Percentiles rank a stretch among this genome's conserved stretches.
Evolutionary conservation across 1,140 invertebrate species (phyloP).

Genomic region (Aphelenchoides fujianensis): DNA sequence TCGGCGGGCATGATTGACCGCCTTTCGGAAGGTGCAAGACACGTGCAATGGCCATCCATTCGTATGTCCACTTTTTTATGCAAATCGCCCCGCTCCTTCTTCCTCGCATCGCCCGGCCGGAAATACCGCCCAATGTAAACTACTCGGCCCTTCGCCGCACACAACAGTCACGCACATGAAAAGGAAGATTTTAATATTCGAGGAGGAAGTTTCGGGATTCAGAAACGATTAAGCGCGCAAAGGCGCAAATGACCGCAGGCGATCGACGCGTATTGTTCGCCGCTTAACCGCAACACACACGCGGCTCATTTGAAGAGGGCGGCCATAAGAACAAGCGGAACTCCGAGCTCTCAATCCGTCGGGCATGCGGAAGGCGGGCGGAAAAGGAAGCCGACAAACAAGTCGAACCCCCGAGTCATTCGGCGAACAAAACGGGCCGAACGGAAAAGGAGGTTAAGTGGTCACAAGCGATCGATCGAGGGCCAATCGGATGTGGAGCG

Average conservation of each 20-base stretch:
- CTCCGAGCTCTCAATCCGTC: too few relatives aligned
- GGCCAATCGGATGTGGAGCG: not conserved
- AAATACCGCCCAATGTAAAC: not conserved
- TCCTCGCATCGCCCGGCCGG: too few relatives aligned
- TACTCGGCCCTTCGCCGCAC: not conserved
- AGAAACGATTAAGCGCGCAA: conserved; percentile 3
- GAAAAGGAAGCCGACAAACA: not conserved
- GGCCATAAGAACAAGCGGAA: not conserved
- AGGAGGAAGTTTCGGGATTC: too few relatives aligned
- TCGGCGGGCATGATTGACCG: too few relatives aligned
- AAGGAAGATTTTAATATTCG: too few relatives aligned
- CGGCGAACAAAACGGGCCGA: not conserved
- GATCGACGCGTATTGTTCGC: not conserved
- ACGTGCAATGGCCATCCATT: too few relatives aligned
- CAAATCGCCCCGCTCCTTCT: not conserved
- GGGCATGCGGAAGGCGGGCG: too few relatives aligned
- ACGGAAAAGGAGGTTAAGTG: not conserved
- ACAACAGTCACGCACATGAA: not conserved
- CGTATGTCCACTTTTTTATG: not conserved
- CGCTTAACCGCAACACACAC: not conserved
- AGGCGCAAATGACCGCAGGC: not conserved
- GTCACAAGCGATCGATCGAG: not conserved
- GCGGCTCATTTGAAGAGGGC: not conserved
- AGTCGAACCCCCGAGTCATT: not conserved
- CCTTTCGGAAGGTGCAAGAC: too few relatives aligned